These are phyloP conservation scores for Ecliptopera silaceata DNA, from an alignment of 2,888 invertebrate species.

Conservation along the genomic window DNA sequence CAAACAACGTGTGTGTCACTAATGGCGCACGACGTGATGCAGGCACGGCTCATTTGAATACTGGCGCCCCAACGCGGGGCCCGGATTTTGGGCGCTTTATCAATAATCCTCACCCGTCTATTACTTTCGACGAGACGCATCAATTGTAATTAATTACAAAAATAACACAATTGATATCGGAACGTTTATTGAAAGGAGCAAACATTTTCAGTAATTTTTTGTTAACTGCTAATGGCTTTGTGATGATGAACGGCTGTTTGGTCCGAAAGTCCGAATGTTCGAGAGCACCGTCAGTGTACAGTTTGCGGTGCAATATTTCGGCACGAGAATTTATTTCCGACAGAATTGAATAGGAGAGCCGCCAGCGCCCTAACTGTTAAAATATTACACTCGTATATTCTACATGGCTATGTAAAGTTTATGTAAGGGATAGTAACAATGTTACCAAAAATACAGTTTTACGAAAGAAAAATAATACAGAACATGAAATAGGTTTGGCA, in stretches of 20 bases:
- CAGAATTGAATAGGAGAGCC: conserved; percentile 52
- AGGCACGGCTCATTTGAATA: conserved; percentile 34
- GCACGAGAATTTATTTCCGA: conserved; percentile 53
- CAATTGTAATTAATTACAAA: conserved; percentile 8
- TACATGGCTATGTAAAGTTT: conserved; percentile 4
- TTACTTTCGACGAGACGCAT: conserved; percentile 7
- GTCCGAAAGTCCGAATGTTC: conserved; percentile 7
- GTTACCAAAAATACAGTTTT: conserved; percentile 25
- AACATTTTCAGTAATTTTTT: conserved; percentile 35
- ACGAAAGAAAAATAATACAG: conserved; percentile 4
- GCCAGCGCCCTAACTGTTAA: conserved; percentile 26
- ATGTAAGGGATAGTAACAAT: conserved; percentile 25
- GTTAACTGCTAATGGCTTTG: conserved; percentile 22
- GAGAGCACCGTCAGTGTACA: conserved; percentile 41
- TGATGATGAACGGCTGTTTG: conserved; percentile 1
- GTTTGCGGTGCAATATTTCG: conserved; percentile 51
- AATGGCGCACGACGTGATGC: conserved; percentile 47
- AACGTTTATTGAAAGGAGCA: conserved; percentile 31
- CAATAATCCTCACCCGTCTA: neutral
- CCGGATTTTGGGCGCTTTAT: conserved; percentile 6
- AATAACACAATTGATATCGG: neutral
- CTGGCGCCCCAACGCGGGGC: conserved; percentile 13
- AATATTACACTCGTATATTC: conserved; percentile 24
- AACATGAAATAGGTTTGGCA: neutral
- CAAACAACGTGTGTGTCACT: conserved; percentile 39